Base-by-base conservation (phyloP, 1,140 invertebrate species). In the Cydia amplana region DNA sequence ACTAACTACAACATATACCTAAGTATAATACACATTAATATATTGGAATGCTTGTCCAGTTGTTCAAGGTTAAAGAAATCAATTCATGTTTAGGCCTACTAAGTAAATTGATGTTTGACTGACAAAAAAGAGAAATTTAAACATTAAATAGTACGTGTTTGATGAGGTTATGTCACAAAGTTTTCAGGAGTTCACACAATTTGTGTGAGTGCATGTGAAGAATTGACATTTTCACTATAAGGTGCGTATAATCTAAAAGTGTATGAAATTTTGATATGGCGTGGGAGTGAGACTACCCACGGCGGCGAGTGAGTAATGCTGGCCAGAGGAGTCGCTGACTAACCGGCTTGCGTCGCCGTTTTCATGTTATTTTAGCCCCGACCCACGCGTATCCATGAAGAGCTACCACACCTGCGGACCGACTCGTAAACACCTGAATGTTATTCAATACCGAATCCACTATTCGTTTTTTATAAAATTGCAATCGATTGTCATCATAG, bases 401-500 rank as follows among this genome's bases (percentile, higher is more conserved):
- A 87, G 83, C 84, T 74, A 86, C 84, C 84, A 87, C 88, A 91
- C 90, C 90, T 92, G 90, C 82, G 81, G 16, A 23, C 46, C 7
- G 77, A 82, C 72, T 80, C 75, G 84, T 87, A 88, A 88, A 89
- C 89, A 92, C 90, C 89, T 91, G 89, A 90, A 77, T 77, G 85
- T 91, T 91, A 89, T 87, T 86, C 78, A 89, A 91, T 89, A 82
- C 77, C 46, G 51, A 78, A 79, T 85, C 73, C 74, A 83, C 81
- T 87, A 83, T 85, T 28, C 20, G 9, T 43, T 25, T 2, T 2
- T 23, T 20, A 23, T 46, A 49, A 20, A 23, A 72, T 20, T 1
- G 18, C 40, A 25, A 73, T 25, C 72, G 40, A 25, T 49, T 73
- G 46, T 73, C 51, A 18, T 70, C 65, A 43, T 70, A 40, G n/a